phyloP scores from a whole-genome alignment of 2,888 invertebrate species.

The Pantelozetes paolii region DNA sequence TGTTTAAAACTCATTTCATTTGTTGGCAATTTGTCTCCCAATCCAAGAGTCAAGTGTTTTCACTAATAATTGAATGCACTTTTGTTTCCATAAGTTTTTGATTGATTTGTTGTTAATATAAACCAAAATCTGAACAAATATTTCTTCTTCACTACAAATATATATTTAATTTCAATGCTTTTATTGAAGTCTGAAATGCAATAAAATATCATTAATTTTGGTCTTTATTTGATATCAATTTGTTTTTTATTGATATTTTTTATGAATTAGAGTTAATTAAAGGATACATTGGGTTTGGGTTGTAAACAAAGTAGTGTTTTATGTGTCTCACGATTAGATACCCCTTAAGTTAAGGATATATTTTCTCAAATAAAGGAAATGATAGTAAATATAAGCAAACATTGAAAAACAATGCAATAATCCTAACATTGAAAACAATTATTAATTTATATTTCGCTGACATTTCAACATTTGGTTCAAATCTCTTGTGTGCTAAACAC shows the following conservation, averaged over 20 bases:
- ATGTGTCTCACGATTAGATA: conserved; percentile 4
- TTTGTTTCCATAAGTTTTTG: not conserved
- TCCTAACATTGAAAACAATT: not conserved
- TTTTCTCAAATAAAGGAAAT: not conserved
- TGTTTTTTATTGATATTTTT: no score
- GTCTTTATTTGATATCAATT: no score
- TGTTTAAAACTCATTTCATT: not conserved
- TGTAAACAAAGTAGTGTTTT: not conserved
- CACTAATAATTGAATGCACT: conserved; percentile 18
- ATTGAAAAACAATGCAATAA: not conserved
- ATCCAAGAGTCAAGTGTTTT: conserved; percentile 28
- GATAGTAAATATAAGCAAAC: not conserved
- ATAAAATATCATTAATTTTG: not conserved
- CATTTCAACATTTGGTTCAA: no score
- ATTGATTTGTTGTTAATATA: not conserved
- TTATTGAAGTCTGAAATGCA: not conserved
- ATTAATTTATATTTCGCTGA: not conserved
- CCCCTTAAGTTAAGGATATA: not conserved
- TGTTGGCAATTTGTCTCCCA: conserved; percentile 24
- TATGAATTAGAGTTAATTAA: not conserved
- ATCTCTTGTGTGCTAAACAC: not conserved
- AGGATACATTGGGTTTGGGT: not conserved
- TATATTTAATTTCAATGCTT: not conserved
- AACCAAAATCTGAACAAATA: conserved; percentile 21
- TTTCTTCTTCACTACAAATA: not conserved